phyloP scores from a whole-genome alignment of 1,140 invertebrate genomes.

The Drosophila erecta region DNA sequence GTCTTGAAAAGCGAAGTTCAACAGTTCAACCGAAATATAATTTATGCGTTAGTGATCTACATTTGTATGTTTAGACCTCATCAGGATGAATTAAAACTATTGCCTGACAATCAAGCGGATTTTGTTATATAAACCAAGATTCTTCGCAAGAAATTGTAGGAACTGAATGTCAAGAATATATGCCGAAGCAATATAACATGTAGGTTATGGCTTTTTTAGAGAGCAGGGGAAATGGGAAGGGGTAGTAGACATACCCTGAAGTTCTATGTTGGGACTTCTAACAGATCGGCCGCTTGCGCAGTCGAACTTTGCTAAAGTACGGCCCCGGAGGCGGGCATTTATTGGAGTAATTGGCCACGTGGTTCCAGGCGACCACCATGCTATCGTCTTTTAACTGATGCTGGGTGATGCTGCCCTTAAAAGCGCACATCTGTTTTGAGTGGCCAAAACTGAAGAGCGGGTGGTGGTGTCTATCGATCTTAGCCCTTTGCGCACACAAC shows the following conservation, averaged over 20 bases:
- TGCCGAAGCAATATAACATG: neutral
- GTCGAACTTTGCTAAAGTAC: constrained; percentile 69
- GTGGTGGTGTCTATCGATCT: constrained; percentile 63
- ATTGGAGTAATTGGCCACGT: constrained; percentile 70
- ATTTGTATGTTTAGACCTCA: too few relatives aligned
- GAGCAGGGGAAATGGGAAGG: neutral
- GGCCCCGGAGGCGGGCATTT: constrained; percentile 69
- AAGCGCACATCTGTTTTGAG: constrained; percentile 61
- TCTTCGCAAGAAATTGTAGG: too few relatives aligned
- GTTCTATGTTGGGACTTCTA: constrained; percentile 8
- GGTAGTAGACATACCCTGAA: neutral
- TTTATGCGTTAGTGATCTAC: too few relatives aligned
- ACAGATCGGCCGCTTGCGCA: constrained; percentile 61
- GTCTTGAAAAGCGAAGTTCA: too few relatives aligned
- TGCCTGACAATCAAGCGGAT: neutral
- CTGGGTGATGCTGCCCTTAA: constrained; percentile 73
- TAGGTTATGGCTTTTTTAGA: neutral
- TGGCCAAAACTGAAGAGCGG: constrained; percentile 71
- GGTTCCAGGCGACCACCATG: constrained; percentile 75
- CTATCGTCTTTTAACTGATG: constrained; percentile 74
- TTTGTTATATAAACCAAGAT: neutral
- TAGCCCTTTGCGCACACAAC: constrained; percentile 66
- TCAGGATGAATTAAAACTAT: neutral
- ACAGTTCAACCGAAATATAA: too few relatives aligned
- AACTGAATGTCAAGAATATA: neutral